A percentile compares a stretch with the other conserved stretches of the same genome.
Evolutionary conservation across 2,888 invertebrate genomes (phyloP).

Genomic region (Epinotia ramella): DNA sequence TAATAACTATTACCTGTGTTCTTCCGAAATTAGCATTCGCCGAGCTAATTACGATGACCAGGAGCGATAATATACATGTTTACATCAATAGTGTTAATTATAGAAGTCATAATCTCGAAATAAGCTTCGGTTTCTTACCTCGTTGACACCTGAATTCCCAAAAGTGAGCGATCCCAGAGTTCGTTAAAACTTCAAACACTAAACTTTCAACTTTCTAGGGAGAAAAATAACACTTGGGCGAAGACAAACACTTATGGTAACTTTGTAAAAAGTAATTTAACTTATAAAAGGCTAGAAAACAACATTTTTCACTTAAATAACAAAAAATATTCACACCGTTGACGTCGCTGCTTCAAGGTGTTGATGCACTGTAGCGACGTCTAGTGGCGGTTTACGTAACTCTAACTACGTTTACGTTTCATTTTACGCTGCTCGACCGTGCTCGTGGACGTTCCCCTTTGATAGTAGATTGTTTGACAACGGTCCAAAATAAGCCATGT

Average conservation of each 20-base stretch:
- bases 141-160: conserved; percentile 84
- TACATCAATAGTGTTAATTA: conserved; percentile 65
- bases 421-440: conserved; percentile 53
- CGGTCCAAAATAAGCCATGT: too few species aligned
- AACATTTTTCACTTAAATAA: conserved; percentile 76
- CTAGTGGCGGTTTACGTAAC: conserved; percentile 58
- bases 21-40: conserved; percentile 43
- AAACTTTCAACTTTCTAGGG: conserved; percentile 74
- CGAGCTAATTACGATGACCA: conserved; percentile 53
- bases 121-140: conserved; percentile 82
- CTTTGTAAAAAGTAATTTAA: conserved; percentile 70
- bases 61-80: conserved; percentile 54
- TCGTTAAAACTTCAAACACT: conserved; percentile 81
- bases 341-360: conserved; percentile 82
- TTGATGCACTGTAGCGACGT: conserved; percentile 69
- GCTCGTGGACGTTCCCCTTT: too few species aligned
- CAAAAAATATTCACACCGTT: conserved; percentile 80
- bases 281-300: conserved; percentile 75
- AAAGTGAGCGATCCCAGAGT: conserved; percentile 75
- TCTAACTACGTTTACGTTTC: conserved; percentile 56
- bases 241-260: conserved; percentile 66
- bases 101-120: conserved; percentile 72
- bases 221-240: conserved; percentile 65
- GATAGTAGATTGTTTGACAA: too few species aligned
- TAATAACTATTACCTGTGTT: conserved; percentile 67